Evolutionary conservation across 2,888 invertebrate genomes (phyloP).

Genomic region (Xanthorhoe designata): DNA sequence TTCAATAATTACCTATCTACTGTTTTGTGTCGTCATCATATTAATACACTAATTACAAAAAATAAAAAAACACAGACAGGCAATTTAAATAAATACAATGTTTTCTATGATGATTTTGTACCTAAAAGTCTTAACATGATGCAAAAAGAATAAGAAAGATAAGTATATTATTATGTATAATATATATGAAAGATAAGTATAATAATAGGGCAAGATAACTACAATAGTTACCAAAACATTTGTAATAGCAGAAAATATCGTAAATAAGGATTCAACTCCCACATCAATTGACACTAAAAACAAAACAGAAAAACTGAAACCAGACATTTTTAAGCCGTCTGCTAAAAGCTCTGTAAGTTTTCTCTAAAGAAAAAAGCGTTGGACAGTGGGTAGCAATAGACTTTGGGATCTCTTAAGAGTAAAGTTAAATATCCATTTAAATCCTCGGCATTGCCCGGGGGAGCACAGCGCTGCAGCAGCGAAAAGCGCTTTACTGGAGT

Average conservation of each 20-base stretch:
- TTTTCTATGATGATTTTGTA: no score
- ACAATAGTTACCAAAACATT: no score
- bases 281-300: constrained; percentile 10
- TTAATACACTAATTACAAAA: no score
- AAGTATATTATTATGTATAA: no score
- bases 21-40: constrained; percentile 5
- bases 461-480: constrained; percentile 72
- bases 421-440: constrained; percentile 85
- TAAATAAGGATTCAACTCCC: no score
- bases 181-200: no score
- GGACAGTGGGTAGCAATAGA: constrained; percentile 78
- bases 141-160: no score
- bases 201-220: no score
- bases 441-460: constrained; percentile 75
- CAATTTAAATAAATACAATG: no score
- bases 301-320: constrained; percentile 45
- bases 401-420: constrained; percentile 81
- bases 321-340: constrained; percentile 77
- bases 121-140: no score
- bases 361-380: constrained; percentile 63
- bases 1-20: constrained; percentile 22
- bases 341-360: constrained; percentile 77
- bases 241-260: no score
- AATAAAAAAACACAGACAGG: no score
- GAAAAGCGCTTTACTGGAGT: constrained; percentile 51